Percentiles rank a stretch among this genome's conserved stretches.
Conservation (phyloP, 2,888 invertebrate species). For the Elegia similella region DNA sequence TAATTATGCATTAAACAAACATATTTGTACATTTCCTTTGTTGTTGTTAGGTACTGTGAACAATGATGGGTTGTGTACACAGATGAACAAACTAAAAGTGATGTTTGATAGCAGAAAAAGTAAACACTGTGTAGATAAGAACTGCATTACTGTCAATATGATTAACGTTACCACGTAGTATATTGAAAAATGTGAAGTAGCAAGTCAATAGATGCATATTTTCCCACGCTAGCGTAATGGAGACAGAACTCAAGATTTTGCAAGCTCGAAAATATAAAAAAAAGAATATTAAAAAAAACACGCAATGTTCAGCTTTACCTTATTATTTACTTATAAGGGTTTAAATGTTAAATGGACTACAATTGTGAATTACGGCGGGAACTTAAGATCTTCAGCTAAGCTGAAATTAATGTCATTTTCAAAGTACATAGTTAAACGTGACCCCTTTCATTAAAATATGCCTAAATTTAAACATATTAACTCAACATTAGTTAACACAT, state of each 20-base stretch:
- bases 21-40: neutral
- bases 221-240: too few species aligned
- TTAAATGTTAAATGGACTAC: constrained; percentile 1
- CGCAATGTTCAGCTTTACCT: constrained; percentile 2
- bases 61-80: constrained; percentile 17
- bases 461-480: too few species aligned
- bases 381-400: constrained; percentile 5
- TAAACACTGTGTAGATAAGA: neutral
- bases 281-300: too few species aligned
- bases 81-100: constrained; percentile 15
- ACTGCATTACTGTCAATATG: neutral
- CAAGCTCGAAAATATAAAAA: too few species aligned
- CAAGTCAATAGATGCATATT: too few species aligned
- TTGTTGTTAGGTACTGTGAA: constrained; percentile 2
- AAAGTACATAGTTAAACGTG: neutral
- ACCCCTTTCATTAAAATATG: too few species aligned
- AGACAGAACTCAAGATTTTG: too few species aligned
- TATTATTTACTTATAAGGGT: neutral
- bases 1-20: constrained; percentile 5
- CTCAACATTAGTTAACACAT: too few species aligned
- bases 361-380: neutral
- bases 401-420: neutral
- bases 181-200: too few species aligned
- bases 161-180: too few species aligned
- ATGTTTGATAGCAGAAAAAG: constrained; percentile 1